Evolutionary conservation across 2,888 invertebrate species (phyloP), one percentile per base, ranked within the genome.

Genomic region (Lucinisca nassula): DNA sequence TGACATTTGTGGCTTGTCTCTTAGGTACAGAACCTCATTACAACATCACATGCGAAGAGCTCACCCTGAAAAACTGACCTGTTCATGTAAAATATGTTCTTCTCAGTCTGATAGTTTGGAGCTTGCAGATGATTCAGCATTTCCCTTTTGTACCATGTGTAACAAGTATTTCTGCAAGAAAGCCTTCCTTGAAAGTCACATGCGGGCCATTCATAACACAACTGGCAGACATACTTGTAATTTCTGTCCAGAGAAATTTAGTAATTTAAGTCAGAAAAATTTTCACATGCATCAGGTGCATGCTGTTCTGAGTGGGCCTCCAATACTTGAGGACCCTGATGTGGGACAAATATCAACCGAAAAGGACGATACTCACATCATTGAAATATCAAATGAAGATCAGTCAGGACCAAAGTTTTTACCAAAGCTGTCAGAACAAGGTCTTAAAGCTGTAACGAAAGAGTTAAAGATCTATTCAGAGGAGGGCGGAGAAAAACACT

Each of bases 401-500:
- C 67, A 45, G 45, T 24, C 37, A 49, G 45, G 74, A 40, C 67
- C 67, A 3, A 67, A 89, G 70, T 90, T 84, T 75, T 45, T 90
- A 21, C 90, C 90, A 21, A 90, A 88, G 72, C 51, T 90, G 30
- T 82, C 87, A 37, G 90, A 90, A 27, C n/a, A 84, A 6, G 87
- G 90, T 58, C 49, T 90, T 45, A 84, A 84, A 55, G 90, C 90
- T 2, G 90, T 90, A 17, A 85, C 87, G 10, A 87, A 87, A 45
- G 90, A 90, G 37, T 49, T 90, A 38, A 49, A 84, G 17, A 73
- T 85, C 21, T 45, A 55, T 8, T 51, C 32, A 38, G 85, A 85
- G 32, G 80, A 84, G 27, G 55, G 61, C 55, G 49, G 35, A 21
- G 72, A 38, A 30, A 61, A 77, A 45, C 90, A 86, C 45, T 87